Evolutionary conservation across 2,888 invertebrate genomes (phyloP).

Genomic region (Trissolcus japonicus): DNA sequence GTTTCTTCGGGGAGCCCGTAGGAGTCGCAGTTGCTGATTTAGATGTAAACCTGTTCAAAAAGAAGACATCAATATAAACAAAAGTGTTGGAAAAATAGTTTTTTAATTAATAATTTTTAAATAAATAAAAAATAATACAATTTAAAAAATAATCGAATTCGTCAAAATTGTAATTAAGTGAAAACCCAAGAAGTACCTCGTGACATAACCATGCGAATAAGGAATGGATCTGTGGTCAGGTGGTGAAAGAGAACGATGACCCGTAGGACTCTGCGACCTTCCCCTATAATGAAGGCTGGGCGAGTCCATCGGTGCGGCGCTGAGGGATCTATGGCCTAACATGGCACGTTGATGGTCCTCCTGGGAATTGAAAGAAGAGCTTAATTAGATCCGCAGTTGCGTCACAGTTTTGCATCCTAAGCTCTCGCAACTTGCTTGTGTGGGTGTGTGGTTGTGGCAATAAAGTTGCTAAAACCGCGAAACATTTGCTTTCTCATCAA

Average conservation of each 20-base stretch:
- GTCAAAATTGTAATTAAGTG: neutral
- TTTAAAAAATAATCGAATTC: neutral
- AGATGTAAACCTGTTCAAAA: conserved; percentile 82
- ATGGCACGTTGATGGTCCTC: conserved; percentile 76
- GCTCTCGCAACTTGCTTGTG: conserved; percentile 5
- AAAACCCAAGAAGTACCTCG: conserved; percentile 69
- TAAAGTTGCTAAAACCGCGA: neutral
- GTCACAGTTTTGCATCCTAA: neutral
- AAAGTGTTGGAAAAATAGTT: too few relatives aligned
- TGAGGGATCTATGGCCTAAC: conserved; percentile 87
- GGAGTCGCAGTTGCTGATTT: conserved; percentile 94
- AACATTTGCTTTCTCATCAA: neutral
- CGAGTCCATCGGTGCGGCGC: conserved; percentile 87
- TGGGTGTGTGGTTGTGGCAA: neutral
- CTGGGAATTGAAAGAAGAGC: conserved; percentile 70
- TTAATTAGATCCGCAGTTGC: conserved; percentile 33
- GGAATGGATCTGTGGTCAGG: conserved; percentile 83
- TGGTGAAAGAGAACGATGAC: conserved; percentile 87
- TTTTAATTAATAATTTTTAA: too few relatives aligned
- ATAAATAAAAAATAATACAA: too few relatives aligned
- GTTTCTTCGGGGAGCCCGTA: conserved; percentile 95
- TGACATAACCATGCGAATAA: conserved; percentile 80
- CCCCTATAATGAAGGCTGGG: conserved; percentile 80
- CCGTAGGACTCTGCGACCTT: conserved; percentile 87
- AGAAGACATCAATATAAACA: too few relatives aligned